These are phyloP conservation scores for Macaria liturata DNA, from an alignment of 2,888 invertebrate genomes.

Conservation along the genomic window DNA sequence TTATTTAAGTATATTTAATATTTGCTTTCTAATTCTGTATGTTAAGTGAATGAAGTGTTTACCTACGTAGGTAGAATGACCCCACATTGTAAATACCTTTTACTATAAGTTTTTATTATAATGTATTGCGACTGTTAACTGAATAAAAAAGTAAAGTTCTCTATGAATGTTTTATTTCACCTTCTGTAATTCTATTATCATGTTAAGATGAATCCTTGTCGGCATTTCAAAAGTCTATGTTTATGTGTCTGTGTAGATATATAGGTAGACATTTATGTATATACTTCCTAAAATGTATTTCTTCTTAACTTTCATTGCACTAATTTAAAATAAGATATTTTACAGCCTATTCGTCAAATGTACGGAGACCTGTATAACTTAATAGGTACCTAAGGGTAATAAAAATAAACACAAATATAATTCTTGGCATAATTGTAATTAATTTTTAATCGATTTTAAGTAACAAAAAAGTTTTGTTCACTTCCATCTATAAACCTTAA, in stretches of 20 bases:
- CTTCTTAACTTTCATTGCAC: too few relatives aligned
- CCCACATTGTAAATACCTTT: conserved; percentile 75
- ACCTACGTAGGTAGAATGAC: conserved; percentile 80
- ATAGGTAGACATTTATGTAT: too few relatives aligned
- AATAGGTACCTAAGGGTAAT: background rate
- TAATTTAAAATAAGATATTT: too few relatives aligned
- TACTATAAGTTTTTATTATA: conserved; percentile 75
- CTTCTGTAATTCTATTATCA: background rate
- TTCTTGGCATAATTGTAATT: conserved; percentile 83
- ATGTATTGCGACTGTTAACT: conserved; percentile 81
- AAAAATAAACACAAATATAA: conserved; percentile 51
- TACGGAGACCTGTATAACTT: too few relatives aligned
- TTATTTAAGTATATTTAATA: conserved; percentile 52
- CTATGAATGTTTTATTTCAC: conserved; percentile 41
- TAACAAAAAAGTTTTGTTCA: conserved; percentile 78
- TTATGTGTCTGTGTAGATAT: too few relatives aligned
- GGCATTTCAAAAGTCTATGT: too few relatives aligned
- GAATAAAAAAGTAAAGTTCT: conserved; percentile 71
- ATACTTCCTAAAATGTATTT: too few relatives aligned
- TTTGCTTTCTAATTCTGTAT: conserved; percentile 74
- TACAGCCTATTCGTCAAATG: too few relatives aligned
- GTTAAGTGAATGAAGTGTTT: conserved; percentile 75
- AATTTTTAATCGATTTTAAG: conserved; percentile 82
- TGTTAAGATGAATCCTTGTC: too few relatives aligned
- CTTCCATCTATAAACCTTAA: conserved; percentile 76